phyloP scores from a whole-genome alignment of 2,113 vertebrate genomes.

The Esox niger region DNA sequence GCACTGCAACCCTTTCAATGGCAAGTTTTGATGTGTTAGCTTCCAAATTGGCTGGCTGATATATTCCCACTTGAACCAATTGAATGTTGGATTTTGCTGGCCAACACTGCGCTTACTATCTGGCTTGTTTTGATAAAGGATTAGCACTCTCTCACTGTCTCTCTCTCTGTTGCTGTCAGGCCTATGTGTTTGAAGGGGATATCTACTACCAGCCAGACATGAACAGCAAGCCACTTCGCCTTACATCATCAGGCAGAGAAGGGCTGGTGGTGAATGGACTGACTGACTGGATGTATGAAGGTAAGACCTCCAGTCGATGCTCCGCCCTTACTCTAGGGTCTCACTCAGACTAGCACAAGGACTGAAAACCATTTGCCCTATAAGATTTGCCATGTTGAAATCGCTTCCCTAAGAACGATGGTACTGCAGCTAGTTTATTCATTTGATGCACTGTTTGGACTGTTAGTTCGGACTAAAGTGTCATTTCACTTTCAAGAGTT shows the following conservation, averaged over 20 bases:
- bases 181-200: constrained; percentile 75
- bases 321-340: too few species aligned
- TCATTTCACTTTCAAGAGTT: neutral
- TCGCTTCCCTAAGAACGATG: neutral
- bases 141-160: constrained; percentile 15
- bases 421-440: neutral
- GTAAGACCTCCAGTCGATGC: constrained; percentile 59
- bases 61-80: constrained; percentile 42
- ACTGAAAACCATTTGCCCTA: constrained; percentile 7
- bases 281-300: constrained; percentile 80
- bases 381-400: neutral
- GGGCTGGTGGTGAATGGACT: constrained; percentile 71
- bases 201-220: constrained; percentile 76
- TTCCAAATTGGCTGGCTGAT: constrained; percentile 36
- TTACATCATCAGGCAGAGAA: constrained; percentile 67
- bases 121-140: constrained; percentile 48
- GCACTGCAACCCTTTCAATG: constrained; percentile 47
- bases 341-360: too few species aligned
- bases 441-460: neutral
- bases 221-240: constrained; percentile 60
- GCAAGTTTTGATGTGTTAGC: constrained; percentile 46
- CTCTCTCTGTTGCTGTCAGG: constrained; percentile 56
- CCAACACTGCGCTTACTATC: constrained; percentile 34
- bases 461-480: neutral
- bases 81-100: constrained; percentile 24